Evolutionary conservation across 2,113 vertebrate genomes (phyloP).

Genomic region (Osmerus mordax): DNA sequence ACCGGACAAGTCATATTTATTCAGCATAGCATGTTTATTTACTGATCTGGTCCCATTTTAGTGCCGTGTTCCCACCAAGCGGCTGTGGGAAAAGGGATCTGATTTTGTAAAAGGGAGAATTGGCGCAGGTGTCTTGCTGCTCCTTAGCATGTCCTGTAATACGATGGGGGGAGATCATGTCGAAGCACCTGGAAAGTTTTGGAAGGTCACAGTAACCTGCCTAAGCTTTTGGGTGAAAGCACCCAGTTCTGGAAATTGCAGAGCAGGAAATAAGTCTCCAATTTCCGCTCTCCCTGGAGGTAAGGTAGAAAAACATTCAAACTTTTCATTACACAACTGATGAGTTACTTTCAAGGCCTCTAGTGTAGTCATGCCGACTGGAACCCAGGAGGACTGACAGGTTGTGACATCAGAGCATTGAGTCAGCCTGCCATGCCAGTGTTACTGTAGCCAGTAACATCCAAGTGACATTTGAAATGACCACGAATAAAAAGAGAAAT

Average conservation of each 20-base stretch:
- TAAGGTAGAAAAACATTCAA: neutral
- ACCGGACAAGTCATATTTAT: too few species aligned
- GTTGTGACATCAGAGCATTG: neutral
- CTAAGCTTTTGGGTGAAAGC: neutral
- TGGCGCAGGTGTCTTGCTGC: too few species aligned
- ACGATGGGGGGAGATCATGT: too few species aligned
- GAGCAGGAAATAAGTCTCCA: neutral
- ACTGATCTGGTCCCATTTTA: too few species aligned
- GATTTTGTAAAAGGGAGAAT: too few species aligned
- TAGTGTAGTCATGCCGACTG: neutral
- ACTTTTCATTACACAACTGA: neutral
- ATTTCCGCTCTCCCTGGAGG: constrained; percentile 1
- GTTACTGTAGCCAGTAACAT: too few species aligned
- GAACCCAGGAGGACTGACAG: neutral
- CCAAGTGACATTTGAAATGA: neutral
- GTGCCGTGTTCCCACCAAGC: too few species aligned
- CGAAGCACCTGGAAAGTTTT: too few species aligned
- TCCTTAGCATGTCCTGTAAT: too few species aligned
- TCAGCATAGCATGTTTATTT: neutral
- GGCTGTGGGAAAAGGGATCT: too few species aligned
- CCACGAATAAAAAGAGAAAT: neutral
- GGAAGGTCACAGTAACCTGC: neutral
- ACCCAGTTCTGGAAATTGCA: neutral
- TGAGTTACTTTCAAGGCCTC: constrained; percentile 7
- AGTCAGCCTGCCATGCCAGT: neutral